Evolutionary conservation across 1,140 invertebrate species (phyloP), one percentile per base, ranked within the genome.

Genomic region (Lanistes nyassanus): DNA sequence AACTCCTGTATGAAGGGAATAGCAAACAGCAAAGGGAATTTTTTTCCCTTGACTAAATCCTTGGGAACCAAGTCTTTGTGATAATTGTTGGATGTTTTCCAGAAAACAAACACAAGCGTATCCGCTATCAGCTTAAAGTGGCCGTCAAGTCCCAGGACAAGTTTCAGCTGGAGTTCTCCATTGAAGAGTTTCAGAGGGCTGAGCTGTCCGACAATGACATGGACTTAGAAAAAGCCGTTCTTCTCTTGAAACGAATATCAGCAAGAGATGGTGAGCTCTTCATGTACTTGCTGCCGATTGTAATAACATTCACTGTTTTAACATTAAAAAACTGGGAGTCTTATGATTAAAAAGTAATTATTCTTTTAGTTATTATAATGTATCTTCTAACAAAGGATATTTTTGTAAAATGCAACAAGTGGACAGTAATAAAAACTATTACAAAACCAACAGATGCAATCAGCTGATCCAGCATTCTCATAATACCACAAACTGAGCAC

Each of bases 91-190:
- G 42, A 47, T 78, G 64, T 42, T 42, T 74, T 68, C 29, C 76
- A 87, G 86, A 85, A 23, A 36, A 82, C 58, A 78, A 77, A 36
- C 79, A 87, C 66, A 83, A 82, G 67, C 81, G 80, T 42, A 78
- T 88, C n/a, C 77, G 85, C 29, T 85, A 83, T 69, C 84, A 85
- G 55, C 74, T 88, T 71, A 88, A 88, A 76, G 84, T 85, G n/a
- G 85, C 86, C 21, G 86, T 88, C 71, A 87, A 87, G 73, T 77
- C 84, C 51, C 74, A 82, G 21, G 83, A 87, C 60, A 78, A 78
- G 31, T 83, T 78, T 62, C 75, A 84, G 66, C 81, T 88, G 42
- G 76, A 85, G 62, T 82, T 82, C 64, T 84, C 82, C 34, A 81
- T 87, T 39, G 83, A 69, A 39, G 86, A 87, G 66, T 88, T 88